These are phyloP conservation scores for Thunnus maccoyii DNA, from an alignment of 2,113 vertebrate genomes.

Conservation along the genomic window DNA sequence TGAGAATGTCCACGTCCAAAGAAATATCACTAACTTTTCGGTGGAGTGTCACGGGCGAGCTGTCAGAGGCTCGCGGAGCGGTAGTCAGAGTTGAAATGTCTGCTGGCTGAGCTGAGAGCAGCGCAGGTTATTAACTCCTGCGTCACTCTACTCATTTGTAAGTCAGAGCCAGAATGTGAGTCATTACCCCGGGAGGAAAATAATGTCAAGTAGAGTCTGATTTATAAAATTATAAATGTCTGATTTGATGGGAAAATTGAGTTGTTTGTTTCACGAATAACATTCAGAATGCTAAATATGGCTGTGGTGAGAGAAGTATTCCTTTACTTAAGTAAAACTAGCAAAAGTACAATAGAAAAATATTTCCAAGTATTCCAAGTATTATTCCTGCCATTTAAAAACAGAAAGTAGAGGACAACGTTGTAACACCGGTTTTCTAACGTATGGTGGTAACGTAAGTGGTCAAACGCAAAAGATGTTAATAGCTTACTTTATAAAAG, in stretches of 20 bases:
- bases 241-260: background rate
- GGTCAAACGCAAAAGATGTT: too few species aligned
- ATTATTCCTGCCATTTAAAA: too few species aligned
- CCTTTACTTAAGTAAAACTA: too few species aligned
- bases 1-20: background rate
- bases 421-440: too few species aligned
- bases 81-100: slow-evolving; percentile 22
- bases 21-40: background rate
- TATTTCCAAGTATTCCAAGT: too few species aligned
- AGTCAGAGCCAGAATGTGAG: slow-evolving; percentile 1
- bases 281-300: background rate
- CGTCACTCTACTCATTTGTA: slow-evolving; percentile 33
- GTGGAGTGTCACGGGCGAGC: background rate
- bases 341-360: too few species aligned
- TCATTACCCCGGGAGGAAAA: slow-evolving; percentile 8
- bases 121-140: slow-evolving; percentile 49
- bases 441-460: too few species aligned
- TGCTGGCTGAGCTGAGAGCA: slow-evolving; percentile 1
- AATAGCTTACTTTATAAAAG: too few species aligned
- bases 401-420: too few species aligned
- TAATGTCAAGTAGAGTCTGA: background rate
- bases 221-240: background rate
- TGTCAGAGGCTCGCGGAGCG: slow-evolving; percentile 5
- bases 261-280: background rate
- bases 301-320: too few species aligned